A percentile compares a stretch with the other conserved stretches of the same genome.
phyloP scores from a whole-genome alignment of 2,797 vertebrate species.

The Alectoris magna region DNA sequence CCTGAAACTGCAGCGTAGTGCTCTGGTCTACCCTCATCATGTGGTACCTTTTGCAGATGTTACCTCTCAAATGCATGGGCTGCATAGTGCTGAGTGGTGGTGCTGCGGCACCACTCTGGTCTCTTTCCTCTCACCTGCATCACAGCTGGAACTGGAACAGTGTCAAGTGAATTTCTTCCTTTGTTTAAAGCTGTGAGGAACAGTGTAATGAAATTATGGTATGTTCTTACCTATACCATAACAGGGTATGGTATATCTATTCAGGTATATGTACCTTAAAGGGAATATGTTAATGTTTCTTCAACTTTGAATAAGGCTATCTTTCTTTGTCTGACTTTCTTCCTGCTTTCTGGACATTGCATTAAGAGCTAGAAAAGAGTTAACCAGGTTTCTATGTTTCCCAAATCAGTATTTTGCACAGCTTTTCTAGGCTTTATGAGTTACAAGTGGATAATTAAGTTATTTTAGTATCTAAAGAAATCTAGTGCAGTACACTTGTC shows the following conservation, averaged over 20 bases:
- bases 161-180: background rate
- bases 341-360: background rate
- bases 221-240: background rate
- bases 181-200: background rate
- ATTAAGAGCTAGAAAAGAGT: conserved; percentile 4
- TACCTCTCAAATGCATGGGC: background rate
- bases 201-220: background rate
- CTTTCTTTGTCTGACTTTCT: background rate
- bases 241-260: background rate
- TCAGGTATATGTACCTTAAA: background rate
- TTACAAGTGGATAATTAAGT: background rate
- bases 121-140: background rate
- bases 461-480: background rate
- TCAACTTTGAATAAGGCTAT: background rate
- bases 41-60: background rate
- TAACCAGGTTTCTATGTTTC: background rate
- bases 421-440: background rate
- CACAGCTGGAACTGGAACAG: background rate
- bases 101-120: background rate
- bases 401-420: background rate
- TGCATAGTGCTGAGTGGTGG: background rate
- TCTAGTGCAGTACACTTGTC: background rate
- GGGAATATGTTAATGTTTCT: background rate
- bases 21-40: background rate
- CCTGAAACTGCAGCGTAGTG: background rate